A percentile compares a stretch with the other conserved stretches of the same genome.
These are phyloP conservation scores for Drosophila ananassae DNA, from an alignment of 1,140 invertebrate genomes.

Conservation along the genomic window DNA sequence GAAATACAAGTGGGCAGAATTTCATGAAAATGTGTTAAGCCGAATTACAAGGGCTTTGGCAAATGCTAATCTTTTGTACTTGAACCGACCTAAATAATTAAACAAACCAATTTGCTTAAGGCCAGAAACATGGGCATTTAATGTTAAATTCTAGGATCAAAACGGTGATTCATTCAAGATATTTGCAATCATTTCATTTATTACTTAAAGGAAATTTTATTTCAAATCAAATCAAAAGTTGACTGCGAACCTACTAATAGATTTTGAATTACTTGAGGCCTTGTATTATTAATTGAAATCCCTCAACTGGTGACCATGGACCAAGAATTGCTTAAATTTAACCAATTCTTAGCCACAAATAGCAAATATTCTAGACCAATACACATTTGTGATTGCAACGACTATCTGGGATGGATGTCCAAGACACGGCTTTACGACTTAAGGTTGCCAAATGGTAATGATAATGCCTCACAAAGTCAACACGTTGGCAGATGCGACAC, in stretches of 20 bases:
- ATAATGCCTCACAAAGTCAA: conserved; percentile 78
- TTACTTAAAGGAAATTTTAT: background rate
- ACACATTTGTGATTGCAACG: conserved; percentile 47
- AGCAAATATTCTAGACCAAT: conserved; percentile 62
- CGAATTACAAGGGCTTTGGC: conserved; percentile 2
- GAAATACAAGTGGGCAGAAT: background rate
- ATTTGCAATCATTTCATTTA: background rate
- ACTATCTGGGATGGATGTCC: background rate
- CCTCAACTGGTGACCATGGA: background rate
- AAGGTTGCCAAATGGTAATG: conserved; percentile 74
- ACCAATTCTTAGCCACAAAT: conserved; percentile 9
- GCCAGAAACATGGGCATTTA: background rate
- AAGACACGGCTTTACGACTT: conserved; percentile 58
- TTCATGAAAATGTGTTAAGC: background rate
- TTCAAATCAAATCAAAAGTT: background rate
- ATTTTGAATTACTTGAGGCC: conserved; percentile 3
- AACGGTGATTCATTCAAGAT: no score
- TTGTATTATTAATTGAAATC: background rate
- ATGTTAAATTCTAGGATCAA: background rate
- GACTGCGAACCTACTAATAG: background rate
- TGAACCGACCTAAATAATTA: background rate
- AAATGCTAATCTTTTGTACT: conserved; percentile 1
- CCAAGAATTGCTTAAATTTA: conserved; percentile 3
- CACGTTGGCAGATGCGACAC: conserved; percentile 53
- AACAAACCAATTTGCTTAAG: background rate